Evolutionary conservation across 30 jellyfish, hydroid and myxozoan species (phyloP).

Genomic region (Cassiopea xamachana): DNA sequence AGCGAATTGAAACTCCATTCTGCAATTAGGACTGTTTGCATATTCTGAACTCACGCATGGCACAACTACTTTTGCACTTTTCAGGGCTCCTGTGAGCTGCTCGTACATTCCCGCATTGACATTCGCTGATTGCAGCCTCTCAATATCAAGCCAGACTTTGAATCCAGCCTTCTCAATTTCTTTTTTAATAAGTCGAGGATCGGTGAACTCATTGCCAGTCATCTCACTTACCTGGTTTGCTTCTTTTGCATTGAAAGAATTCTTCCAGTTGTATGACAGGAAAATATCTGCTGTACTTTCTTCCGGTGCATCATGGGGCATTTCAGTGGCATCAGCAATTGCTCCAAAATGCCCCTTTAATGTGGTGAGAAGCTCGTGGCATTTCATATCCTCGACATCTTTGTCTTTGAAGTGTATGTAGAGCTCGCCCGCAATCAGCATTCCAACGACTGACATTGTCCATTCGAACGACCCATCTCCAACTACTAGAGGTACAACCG

Average conservation of each 20-base stretch:
- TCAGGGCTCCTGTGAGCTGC: conserved; percentile 74
- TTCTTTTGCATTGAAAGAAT: conserved; percentile 65
- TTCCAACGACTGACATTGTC: conserved; percentile 83
- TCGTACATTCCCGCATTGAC: conserved; percentile 82
- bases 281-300: conserved; percentile 74
- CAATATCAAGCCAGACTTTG: conserved; percentile 80
- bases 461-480: conserved; percentile 91
- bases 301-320: background rate
- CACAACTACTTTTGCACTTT: conserved; percentile 69
- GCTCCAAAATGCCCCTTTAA: conserved; percentile 51
- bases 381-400: conserved; percentile 50
- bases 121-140: conserved; percentile 71
- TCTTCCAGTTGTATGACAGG: conserved; percentile 83
- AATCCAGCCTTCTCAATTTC: conserved; percentile 61
- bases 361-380: conserved; percentile 47
- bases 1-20: conserved; percentile 90
- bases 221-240: conserved; percentile 40
- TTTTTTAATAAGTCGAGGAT: conserved; percentile 71
- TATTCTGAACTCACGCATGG: conserved; percentile 84
- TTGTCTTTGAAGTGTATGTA: conserved; percentile 83
- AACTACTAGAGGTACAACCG: conserved; percentile 80
- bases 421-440: conserved; percentile 83
- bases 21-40: conserved; percentile 84
- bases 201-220: conserved; percentile 70
- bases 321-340: conserved; percentile 29